These are phyloP conservation scores for Cheilosia urbana DNA, from an alignment of 2,888 invertebrate genomes.

Conservation along the genomic window DNA sequence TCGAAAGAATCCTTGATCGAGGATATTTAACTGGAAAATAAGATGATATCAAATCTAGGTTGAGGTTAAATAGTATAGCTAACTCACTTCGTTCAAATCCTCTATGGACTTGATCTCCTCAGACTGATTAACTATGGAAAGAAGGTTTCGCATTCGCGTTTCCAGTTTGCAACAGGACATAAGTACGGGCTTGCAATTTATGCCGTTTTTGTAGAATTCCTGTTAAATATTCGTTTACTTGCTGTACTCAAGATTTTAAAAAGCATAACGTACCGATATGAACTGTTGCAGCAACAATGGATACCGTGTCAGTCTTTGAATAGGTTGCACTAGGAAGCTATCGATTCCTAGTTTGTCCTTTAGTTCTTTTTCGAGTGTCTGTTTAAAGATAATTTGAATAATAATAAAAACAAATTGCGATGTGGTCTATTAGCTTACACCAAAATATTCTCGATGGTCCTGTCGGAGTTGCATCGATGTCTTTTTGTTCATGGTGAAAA, in stretches of 20 bases:
- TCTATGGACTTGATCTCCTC: constrained; percentile 82
- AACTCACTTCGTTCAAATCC: constrained; percentile 80
- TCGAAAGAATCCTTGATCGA: constrained; percentile 81
- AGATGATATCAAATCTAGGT: neutral
- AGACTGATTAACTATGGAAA: constrained; percentile 82
- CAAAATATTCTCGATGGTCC: constrained; percentile 81
- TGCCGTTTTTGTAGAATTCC: constrained; percentile 82
- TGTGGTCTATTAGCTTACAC: constrained; percentile 76
- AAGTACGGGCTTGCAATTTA: constrained; percentile 82
- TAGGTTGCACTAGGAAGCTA: constrained; percentile 83
- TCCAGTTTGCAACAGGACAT: constrained; percentile 82
- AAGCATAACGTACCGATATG: constrained; percentile 80
- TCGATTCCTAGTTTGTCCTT: constrained; percentile 83
- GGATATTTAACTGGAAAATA: constrained; percentile 79
- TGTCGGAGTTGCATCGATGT: constrained; percentile 82
- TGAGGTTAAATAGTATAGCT: neutral
- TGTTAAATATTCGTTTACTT: constrained; percentile 39
- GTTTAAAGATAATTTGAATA: constrained; percentile 60
- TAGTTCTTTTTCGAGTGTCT: constrained; percentile 80
- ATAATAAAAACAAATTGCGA: neutral
- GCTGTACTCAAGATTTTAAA: neutral
- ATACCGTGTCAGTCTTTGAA: constrained; percentile 84
- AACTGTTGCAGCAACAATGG: constrained; percentile 82
- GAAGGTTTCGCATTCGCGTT: constrained; percentile 81
- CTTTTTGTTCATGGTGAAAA: constrained; percentile 83